phyloP scores from a whole-genome alignment of 2,113 vertebrate genomes.

The Sinosuthora webbiana region DNA sequence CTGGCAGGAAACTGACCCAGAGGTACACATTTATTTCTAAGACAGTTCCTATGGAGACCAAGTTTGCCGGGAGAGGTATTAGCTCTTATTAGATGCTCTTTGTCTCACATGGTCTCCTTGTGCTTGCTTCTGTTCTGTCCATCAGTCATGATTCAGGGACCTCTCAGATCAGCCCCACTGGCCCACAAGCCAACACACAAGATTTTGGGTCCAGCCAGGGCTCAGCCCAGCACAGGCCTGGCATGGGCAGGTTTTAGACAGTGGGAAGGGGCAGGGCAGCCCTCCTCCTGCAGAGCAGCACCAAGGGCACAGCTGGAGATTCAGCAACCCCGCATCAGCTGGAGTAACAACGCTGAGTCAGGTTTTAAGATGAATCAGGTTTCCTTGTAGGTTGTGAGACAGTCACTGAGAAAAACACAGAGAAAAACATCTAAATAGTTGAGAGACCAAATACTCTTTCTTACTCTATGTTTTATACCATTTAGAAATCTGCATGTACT shows the following conservation, averaged over 20 bases:
- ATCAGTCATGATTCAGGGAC: neutral
- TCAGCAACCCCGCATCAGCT: neutral
- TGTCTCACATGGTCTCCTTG: accelerated
- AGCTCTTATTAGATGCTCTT: neutral
- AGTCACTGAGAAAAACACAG: neutral
- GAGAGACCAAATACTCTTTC: neutral
- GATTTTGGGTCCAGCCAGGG: neutral
- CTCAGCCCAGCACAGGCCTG: neutral
- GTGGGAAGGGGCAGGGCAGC: neutral
- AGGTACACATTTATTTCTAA: neutral
- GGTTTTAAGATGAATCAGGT: neutral
- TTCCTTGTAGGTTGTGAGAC: neutral
- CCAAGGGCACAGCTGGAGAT: neutral
- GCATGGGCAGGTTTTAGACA: neutral
- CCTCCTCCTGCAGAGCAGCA: neutral
- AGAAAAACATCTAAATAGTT: neutral
- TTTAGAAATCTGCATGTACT: neutral
- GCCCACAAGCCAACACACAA: neutral
- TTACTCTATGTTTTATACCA: neutral
- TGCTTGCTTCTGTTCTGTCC: neutral
- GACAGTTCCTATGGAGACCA: neutral
- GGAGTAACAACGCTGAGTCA: neutral
- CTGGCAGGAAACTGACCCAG: neutral
- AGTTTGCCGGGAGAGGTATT: neutral
- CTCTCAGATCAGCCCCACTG: neutral